Conservation (phyloP, 1,140 invertebrate species). For the Bombus superbus region DNA sequence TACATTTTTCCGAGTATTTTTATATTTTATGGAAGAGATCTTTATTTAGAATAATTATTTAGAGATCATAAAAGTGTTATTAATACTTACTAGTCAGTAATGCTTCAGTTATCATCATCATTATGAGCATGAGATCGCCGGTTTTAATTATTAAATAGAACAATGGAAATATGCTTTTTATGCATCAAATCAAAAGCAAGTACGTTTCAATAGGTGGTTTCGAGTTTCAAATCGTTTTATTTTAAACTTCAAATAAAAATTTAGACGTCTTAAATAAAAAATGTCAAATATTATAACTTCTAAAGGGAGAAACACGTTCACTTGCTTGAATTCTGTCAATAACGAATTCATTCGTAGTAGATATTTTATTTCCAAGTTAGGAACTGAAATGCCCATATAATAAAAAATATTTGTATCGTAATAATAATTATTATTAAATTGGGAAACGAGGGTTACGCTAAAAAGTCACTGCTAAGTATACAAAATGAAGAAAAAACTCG, state of each 20-base stretch:
- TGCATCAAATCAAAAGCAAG: background rate
- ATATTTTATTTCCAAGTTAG: slow-evolving; percentile 78
- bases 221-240: background rate
- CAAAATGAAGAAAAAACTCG: slow-evolving; percentile 68
- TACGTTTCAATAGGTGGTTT: background rate
- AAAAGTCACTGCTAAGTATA: slow-evolving; percentile 67
- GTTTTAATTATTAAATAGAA: background rate
- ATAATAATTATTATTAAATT: slow-evolving; percentile 71
- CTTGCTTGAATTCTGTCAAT: slow-evolving; percentile 23
- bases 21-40: background rate
- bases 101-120: background rate
- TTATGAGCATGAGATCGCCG: background rate
- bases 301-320: background rate
- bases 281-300: background rate
- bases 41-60: background rate
- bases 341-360: slow-evolving; percentile 63
- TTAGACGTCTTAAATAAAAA: background rate
- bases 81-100: background rate
- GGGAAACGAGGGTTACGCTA: slow-evolving; percentile 68
- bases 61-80: background rate
- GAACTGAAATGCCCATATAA: slow-evolving; percentile 78
- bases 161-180: background rate
- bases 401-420: slow-evolving; percentile 75
- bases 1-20: background rate
- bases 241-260: slow-evolving; percentile 1